Base-by-base conservation (phyloP, 2,797 vertebrate genomes). In the Astyanax mexicanus region DNA sequence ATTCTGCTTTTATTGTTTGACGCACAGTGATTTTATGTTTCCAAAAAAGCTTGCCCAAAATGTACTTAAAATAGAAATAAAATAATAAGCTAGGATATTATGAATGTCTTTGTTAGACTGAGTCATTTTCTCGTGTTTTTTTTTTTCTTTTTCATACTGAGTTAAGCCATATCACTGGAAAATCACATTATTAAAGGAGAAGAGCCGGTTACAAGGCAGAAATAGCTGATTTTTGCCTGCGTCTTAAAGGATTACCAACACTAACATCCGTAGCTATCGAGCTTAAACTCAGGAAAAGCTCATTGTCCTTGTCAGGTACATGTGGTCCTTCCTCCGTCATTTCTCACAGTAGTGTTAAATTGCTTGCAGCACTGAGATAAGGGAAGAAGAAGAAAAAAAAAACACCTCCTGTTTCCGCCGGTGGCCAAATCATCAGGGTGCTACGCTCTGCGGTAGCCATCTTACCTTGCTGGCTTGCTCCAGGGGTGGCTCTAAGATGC, bases 361-460 rank as follows among this genome's bases (percentile, higher is more conserved):
- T 79, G 79, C 85, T 87, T 73, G 72, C 72, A 83, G 83, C 81
- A 55, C 65, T 78, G 51, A 84, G 79, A 86, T 83, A 89, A 88
- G 87, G 29, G 29, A 2, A 32, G n/a, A n/a, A n/a, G n/a, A n/a
- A n/a, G n/a, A n/a, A 17, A 25, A 54, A 61, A 75, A 65, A 79
- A 69, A 83, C 78, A 75, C 78, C 74, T 85, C 64, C 79, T 79
- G 81, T 83, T 85, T 82, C 77, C 73, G 69, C 81, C 80, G 80
- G 83, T 83, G 86, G 69, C 84, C 77, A 85, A 88, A 87, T 86
- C 84, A 72, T 78, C 68, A 51, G 83, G 71, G 83, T 79, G 84
- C 87, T 83, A 74, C 75, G 76, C 86, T 82, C 47, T 25, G 83
- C 77, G 72, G 80, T 85, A 81, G 69, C 67, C 81, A 74, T 78